These are phyloP conservation scores for Caenorhabditis brenneri DNA, from an alignment of 1,140 invertebrate species.

Conservation along the genomic window DNA sequence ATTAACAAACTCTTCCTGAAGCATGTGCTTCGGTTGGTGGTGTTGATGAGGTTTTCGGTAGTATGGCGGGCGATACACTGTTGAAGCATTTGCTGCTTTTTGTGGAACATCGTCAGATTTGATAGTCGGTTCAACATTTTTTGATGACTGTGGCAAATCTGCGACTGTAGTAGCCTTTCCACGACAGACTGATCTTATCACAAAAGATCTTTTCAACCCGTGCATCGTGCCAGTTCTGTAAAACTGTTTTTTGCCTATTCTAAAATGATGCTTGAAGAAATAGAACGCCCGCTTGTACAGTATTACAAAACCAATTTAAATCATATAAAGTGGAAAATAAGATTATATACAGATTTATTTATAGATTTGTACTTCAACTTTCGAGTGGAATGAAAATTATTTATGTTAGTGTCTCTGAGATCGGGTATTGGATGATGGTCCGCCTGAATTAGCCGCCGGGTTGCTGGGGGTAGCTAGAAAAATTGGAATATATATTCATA, in stretches of 20 bases:
- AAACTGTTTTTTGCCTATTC: background rate
- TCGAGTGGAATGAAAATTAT: background rate
- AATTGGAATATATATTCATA: background rate
- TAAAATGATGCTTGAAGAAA: no score
- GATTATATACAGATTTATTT: background rate
- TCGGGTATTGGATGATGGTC: slow-evolving; percentile 16
- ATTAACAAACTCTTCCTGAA: slow-evolving; percentile 57
- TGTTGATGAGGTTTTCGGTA: slow-evolving; percentile 50
- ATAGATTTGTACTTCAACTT: background rate
- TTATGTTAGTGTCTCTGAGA: slow-evolving; percentile 24
- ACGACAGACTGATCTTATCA: slow-evolving; percentile 3
- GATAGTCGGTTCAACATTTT: background rate
- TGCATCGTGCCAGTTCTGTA: background rate
- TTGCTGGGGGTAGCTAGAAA: slow-evolving; percentile 15
- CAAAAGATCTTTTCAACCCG: background rate
- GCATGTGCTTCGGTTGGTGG: slow-evolving; percentile 49
- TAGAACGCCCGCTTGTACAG: no score
- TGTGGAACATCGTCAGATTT: background rate
- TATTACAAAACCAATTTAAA: background rate
- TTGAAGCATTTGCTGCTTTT: slow-evolving; percentile 1
- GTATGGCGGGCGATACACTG: slow-evolving; percentile 49
- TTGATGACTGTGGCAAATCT: background rate
- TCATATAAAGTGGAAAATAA: no score
- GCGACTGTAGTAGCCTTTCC: background rate
- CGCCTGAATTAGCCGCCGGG: background rate